A percentile compares a stretch with the other conserved stretches of the same genome.
Evolutionary conservation across 2,888 invertebrate species (phyloP).

Genomic region (Chirona hameri): DNA sequence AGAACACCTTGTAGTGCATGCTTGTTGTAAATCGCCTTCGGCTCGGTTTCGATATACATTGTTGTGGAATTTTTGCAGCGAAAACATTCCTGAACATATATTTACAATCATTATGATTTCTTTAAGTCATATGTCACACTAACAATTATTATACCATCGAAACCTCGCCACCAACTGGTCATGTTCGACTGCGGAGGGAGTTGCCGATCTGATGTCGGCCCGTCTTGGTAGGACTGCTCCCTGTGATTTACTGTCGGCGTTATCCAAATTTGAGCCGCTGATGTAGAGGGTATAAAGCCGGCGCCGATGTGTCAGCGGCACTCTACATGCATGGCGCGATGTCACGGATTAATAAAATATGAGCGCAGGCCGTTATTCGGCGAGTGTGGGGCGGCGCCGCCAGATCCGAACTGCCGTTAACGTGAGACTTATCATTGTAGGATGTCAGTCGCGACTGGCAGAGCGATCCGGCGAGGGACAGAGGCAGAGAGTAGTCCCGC

Average conservation of each 20-base stretch:
- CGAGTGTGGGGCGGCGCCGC: not conserved
- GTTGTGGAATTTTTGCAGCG: no score
- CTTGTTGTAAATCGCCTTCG: no score
- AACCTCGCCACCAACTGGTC: not conserved
- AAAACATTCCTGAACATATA: no score
- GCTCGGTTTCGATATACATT: no score
- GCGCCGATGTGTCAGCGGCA: not conserved
- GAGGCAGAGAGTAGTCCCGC: no score
- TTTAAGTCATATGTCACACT: no score
- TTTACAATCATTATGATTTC: no score
- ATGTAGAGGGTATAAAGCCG: not conserved
- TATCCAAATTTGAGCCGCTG: not conserved
- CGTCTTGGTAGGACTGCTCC: not conserved
- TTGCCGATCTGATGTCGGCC: not conserved
- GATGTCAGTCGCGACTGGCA: not conserved
- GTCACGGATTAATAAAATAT: conserved; percentile 23
- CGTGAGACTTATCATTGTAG: not conserved
- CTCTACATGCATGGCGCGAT: not conserved
- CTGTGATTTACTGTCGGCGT: not conserved
- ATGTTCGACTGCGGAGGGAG: not conserved
- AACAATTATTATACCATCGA: no score
- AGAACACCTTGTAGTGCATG: no score
- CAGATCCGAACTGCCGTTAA: not conserved
- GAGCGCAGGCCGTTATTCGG: not conserved
- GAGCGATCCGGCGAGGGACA: no score